Base-by-base conservation (phyloP, 2,888 invertebrate species). In the Campoplex capitator region DNA sequence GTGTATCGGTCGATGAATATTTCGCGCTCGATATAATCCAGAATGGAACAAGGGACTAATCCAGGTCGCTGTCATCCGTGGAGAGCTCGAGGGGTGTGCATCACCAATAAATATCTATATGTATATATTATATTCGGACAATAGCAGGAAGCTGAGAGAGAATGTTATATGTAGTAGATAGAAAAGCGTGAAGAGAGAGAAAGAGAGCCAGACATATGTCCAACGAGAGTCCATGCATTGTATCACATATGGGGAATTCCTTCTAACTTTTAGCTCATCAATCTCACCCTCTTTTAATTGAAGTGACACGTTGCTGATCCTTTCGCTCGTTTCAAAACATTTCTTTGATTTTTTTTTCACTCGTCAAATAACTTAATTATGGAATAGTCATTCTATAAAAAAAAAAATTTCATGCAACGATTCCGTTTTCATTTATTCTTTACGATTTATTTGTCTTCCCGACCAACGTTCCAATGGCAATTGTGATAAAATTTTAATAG, bases 1-100 rank as follows among this genome's bases (percentile, higher is more conserved):
- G 89, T 90, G 84, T 88, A 84, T 86, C 80, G 62, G 71, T 90
- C 91, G 92, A 93, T 93, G 93, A 93, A 93, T 94, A 92, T 92
- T 93, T 93, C 91, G 92, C 92, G 92, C 92, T 93, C 93, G 92
- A 93, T 94, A 94, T 94, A 94, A 94, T 94, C 94, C 93, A 91
- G 91, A 92, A 91, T 92, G 92, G 91, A 93, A 93, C 93, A 93
- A 92, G 93, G 89, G 92, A 91, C 89, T 92, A 92, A 92, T 92
- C 92, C 92, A 88, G 88, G 90, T 91, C 90, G 91, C 92, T 92
- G 92, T 92, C 92, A 92, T 83, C 83, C 87, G 87, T 71, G 56
- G 77, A 86, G 84, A 80, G 79, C 65, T 54, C 68, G 28, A 65
- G 68, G 71, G 80, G 75, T 54, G 45, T 28, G 38, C 71, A 75